These are phyloP conservation scores for Vanessa atalanta DNA, from an alignment of 1,140 invertebrate species.

Conservation along the genomic window DNA sequence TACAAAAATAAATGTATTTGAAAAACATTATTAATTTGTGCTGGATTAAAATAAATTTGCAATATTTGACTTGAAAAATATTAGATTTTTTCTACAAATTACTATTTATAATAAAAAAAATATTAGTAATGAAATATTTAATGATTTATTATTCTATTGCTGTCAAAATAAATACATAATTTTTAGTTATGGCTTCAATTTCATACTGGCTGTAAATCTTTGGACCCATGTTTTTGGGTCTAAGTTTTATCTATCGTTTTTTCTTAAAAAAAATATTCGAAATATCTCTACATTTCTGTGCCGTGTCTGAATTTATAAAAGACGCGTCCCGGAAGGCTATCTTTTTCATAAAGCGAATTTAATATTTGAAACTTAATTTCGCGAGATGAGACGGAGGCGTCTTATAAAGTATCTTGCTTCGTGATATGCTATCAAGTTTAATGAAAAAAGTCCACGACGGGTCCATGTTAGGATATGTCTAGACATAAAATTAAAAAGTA, in stretches of 20 bases:
- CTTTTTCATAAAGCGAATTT: constrained; percentile 61
- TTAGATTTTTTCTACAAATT: no score
- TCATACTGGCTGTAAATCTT: no score
- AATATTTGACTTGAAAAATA: no score
- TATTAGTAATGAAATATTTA: no score
- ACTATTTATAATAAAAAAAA: no score
- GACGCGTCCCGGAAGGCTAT: constrained; percentile 34
- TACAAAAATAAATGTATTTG: no score
- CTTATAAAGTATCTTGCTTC: constrained; percentile 46
- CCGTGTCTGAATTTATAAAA: constrained; percentile 19
- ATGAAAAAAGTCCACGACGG: constrained; percentile 37
- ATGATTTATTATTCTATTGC: no score
- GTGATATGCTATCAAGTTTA: constrained; percentile 38
- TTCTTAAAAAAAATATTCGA: background rate
- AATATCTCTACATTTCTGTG: background rate
- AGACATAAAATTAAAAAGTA: constrained; percentile 23
- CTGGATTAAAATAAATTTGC: no score
- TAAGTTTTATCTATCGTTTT: background rate
- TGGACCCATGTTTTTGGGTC: no score
- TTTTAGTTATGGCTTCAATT: no score
- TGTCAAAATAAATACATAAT: no score
- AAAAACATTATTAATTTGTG: no score
- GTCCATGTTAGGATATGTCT: constrained; percentile 29
- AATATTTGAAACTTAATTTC: constrained; percentile 71
- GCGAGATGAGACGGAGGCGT: constrained; percentile 53